A percentile compares a stretch with the other conserved stretches of the same genome.
phyloP scores from a whole-genome alignment of 2,888 invertebrate species.

The Leucoma salicis region DNA sequence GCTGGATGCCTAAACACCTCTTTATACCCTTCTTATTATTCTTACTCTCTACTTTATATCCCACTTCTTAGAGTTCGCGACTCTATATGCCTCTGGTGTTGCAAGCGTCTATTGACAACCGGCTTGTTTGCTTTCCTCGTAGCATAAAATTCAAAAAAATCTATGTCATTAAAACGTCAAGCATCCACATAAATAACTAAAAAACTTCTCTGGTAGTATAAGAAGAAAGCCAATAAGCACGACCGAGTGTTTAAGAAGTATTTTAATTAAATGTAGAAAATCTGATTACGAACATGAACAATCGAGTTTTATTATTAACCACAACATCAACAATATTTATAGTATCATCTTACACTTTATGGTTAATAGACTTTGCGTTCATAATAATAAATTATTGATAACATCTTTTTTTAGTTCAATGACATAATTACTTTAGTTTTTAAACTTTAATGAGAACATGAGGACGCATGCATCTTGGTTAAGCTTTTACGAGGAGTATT shows the following conservation, averaged over 20 bases:
- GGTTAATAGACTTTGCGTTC: slow-evolving; percentile 21
- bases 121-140: too few species aligned
- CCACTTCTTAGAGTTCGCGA: too few species aligned
- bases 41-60: too few species aligned
- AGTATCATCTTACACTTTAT: slow-evolving; percentile 33
- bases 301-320: slow-evolving; percentile 4
- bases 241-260: background rate
- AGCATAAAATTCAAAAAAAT: too few species aligned
- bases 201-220: background rate
- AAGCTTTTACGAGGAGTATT: slow-evolving; percentile 6
- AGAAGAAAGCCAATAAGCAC: background rate
- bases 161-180: too few species aligned
- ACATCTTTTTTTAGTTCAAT: slow-evolving; percentile 24
- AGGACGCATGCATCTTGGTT: slow-evolving; percentile 6
- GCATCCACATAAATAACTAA: background rate
- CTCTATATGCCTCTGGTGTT: too few species aligned
- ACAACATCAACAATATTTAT: slow-evolving; percentile 24
- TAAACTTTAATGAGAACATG: slow-evolving; percentile 17
- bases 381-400: slow-evolving; percentile 30
- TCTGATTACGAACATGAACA: slow-evolving; percentile 5
- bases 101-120: too few species aligned
- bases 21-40: too few species aligned
- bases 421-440: slow-evolving; percentile 14
- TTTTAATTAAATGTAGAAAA: slow-evolving; percentile 3
- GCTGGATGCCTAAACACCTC: too few species aligned